Evolutionary conservation across 2,113 vertebrate genomes (phyloP).

Genomic region (Neogale vison): DNA sequence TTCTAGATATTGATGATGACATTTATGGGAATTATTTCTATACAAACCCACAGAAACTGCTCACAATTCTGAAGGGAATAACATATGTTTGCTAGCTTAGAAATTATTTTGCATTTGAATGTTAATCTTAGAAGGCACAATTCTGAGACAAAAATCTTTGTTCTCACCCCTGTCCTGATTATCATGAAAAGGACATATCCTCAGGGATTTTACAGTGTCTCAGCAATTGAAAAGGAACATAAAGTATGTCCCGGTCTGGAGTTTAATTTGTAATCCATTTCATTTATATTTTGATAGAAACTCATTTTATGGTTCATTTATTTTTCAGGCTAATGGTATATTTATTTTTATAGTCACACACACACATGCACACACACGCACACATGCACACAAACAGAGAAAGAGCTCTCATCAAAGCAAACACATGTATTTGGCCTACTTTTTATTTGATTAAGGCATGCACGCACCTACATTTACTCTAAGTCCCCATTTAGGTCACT

Average conservation of each 20-base stretch:
- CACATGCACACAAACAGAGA: fast-evolving
- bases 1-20: background rate
- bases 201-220: background rate
- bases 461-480: background rate
- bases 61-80: background rate
- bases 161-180: background rate
- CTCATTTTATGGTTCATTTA: constrained; percentile 24
- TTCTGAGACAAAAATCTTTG: background rate
- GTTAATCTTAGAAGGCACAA: background rate
- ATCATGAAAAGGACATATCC: background rate
- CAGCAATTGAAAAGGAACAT: background rate
- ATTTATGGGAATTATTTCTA: background rate
- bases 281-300: constrained; percentile 32
- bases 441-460: constrained; percentile 50
- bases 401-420: background rate
- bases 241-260: background rate
- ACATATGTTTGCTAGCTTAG: background rate
- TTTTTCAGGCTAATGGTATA: constrained; percentile 57
- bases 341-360: constrained; percentile 43
- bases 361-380: background rate
- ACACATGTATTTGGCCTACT: constrained; percentile 38
- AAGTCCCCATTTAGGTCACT: constrained; percentile 59
- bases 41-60: background rate
- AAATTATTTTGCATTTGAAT: background rate
- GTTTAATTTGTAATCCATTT: constrained; percentile 51